Percentiles rank a stretch among this genome's conserved stretches.
Conservation (phyloP, 1,140 invertebrate genomes). For the Hyles euphorbiae region DNA sequence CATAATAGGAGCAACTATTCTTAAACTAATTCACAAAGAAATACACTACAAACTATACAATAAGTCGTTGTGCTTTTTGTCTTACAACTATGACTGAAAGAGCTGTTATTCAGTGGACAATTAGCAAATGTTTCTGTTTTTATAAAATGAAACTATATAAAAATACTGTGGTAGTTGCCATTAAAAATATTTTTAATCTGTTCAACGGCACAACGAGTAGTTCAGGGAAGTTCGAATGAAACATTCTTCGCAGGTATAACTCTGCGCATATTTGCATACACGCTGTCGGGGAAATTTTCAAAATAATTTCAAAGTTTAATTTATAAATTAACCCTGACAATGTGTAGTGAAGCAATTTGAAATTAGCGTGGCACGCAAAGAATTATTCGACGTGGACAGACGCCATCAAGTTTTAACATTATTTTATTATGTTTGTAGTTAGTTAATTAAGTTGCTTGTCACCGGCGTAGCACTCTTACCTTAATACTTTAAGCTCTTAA, state of each 20-base stretch:
- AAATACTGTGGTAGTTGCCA: too few species aligned
- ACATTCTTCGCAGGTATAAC: neutral
- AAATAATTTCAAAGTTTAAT: neutral
- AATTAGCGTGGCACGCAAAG: neutral
- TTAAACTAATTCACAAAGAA: too few species aligned
- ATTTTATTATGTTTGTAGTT: slow-evolving; percentile 35
- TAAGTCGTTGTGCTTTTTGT: too few species aligned
- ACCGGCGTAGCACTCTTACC: slow-evolving; percentile 34
- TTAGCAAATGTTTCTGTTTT: too few species aligned
- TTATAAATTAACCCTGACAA: neutral
- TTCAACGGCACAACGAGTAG: too few species aligned
- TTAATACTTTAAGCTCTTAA: slow-evolving; percentile 53
- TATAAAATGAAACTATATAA: too few species aligned
- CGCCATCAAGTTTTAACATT: slow-evolving; percentile 26
- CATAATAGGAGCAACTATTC: too few species aligned
- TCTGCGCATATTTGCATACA: neutral
- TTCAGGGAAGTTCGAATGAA: too few species aligned
- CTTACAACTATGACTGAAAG: too few species aligned
- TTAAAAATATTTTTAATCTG: too few species aligned
- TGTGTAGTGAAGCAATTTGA: neutral
- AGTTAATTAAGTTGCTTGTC: slow-evolving; percentile 59
- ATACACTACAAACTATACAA: too few species aligned
- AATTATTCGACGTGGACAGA: neutral
- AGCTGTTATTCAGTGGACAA: too few species aligned
- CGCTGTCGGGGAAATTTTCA: neutral